These are phyloP conservation scores for Trematomus loennbergii DNA, from an alignment of 2,113 vertebrate genomes.

Conservation along the genomic window DNA sequence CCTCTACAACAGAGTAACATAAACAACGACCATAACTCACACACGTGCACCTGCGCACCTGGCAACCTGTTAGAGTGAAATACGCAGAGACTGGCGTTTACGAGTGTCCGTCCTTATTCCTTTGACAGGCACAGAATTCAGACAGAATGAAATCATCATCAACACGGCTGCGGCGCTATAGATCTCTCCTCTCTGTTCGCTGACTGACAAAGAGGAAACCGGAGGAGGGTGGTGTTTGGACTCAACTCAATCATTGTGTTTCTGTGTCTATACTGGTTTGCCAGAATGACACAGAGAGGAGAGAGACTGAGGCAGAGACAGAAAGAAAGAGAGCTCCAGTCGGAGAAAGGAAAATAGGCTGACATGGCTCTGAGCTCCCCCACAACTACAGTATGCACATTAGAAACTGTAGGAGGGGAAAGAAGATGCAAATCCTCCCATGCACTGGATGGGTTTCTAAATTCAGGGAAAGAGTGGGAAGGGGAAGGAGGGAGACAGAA, in stretches of 20 bases:
- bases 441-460: slow-evolving; percentile 31
- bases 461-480: slow-evolving; percentile 30
- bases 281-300: slow-evolving; percentile 45
- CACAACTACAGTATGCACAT: slow-evolving; percentile 46
- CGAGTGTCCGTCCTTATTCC: slow-evolving; percentile 67
- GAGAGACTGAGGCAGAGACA: slow-evolving; percentile 25
- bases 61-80: slow-evolving; percentile 56
- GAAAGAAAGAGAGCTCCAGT: slow-evolving; percentile 33
- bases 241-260: slow-evolving; percentile 49
- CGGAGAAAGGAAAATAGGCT: slow-evolving; percentile 37
- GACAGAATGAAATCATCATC: slow-evolving; percentile 73
- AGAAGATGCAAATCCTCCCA: slow-evolving; percentile 34
- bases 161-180: slow-evolving; percentile 56
- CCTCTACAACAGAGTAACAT: slow-evolving; percentile 61
- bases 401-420: slow-evolving; percentile 29
- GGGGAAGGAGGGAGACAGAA: slow-evolving; percentile 24
- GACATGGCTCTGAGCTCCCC: slow-evolving; percentile 47
- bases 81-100: slow-evolving; percentile 66
- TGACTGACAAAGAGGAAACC: slow-evolving; percentile 56
- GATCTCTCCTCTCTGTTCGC: slow-evolving; percentile 50
- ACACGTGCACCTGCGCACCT: neutral
- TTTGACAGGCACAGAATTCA: slow-evolving; percentile 67
- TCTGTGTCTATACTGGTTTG: slow-evolving; percentile 40
- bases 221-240: slow-evolving; percentile 31
- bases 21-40: slow-evolving; percentile 66